Evolutionary conservation across 2,888 invertebrate species (phyloP).

Genomic region (Yponomeuta sedellus): DNA sequence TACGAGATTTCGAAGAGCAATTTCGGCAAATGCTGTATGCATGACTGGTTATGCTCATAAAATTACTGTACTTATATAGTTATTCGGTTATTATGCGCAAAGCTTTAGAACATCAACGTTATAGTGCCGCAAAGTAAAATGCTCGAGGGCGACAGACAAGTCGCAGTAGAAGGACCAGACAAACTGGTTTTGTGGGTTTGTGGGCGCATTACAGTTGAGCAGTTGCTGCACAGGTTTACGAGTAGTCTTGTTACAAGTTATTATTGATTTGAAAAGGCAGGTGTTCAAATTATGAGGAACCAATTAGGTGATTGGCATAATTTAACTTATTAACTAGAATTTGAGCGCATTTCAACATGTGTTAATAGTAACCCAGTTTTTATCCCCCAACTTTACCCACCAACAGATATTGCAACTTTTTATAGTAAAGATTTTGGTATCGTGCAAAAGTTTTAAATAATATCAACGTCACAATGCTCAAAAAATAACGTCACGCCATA

Average conservation of each 20-base stretch:
- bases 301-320: neutral
- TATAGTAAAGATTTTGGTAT: neutral
- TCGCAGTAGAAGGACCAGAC: neutral
- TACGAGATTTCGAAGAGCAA: neutral
- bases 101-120: neutral
- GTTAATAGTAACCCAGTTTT: neutral
- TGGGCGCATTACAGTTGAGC: neutral
- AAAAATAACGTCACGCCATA: neutral
- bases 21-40: neutral
- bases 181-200: slow-evolving; percentile 5
- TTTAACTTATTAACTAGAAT: neutral
- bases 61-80: neutral
- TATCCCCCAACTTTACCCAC: too few species aligned
- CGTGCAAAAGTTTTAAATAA: neutral
- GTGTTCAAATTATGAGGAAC: neutral
- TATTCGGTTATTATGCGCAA: neutral
- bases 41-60: neutral
- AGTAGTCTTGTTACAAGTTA: neutral
- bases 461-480: neutral
- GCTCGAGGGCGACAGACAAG: neutral
- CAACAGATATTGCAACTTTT: too few species aligned
- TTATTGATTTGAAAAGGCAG: neutral
- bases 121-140: neutral
- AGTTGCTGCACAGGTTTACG: slow-evolving; percentile 8
- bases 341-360: neutral